A percentile compares a stretch with the other conserved stretches of the same genome.
Evolutionary conservation across 2,888 invertebrate species (phyloP).

Genomic region (Drosophila pseudotalamancana): DNA sequence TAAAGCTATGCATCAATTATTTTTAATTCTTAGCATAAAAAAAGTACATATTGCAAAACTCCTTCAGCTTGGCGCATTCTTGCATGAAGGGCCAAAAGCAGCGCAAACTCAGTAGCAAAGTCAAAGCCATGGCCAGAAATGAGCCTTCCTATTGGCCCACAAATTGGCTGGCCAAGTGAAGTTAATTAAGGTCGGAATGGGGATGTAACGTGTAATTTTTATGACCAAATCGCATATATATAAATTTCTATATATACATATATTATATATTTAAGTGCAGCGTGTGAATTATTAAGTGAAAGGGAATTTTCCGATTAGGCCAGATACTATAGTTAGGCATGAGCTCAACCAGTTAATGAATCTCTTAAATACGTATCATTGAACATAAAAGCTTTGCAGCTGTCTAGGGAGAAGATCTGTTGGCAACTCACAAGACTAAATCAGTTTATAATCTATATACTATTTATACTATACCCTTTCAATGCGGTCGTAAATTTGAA

Average conservation of each 20-base stretch:
- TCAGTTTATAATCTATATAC: conserved; percentile 3
- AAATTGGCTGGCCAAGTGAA: conserved; percentile 6
- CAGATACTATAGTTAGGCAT: conserved; percentile 44
- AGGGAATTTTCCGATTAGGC: conserved; percentile 42
- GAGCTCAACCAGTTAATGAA: conserved; percentile 62
- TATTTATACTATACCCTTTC: neutral
- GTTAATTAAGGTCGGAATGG: conserved; percentile 60
- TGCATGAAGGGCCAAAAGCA: conserved; percentile 64
- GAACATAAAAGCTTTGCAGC: conserved; percentile 44
- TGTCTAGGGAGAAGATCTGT: neutral
- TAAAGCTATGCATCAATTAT: conserved; percentile 16
- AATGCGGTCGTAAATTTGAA: neutral
- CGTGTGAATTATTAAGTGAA: conserved; percentile 57
- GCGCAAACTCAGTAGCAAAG: conserved; percentile 36
- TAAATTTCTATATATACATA: neutral
- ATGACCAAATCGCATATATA: conserved; percentile 43
- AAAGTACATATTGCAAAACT: too few relatives aligned
- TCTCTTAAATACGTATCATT: conserved; percentile 37
- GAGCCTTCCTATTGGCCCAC: conserved; percentile 17
- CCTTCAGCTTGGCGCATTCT: conserved; percentile 64
- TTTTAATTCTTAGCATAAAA: neutral
- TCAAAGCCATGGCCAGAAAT: conserved; percentile 42
- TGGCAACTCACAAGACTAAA: conserved; percentile 3
- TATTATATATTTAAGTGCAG: conserved; percentile 11
- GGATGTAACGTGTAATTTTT: conserved; percentile 52